phyloP scores from a whole-genome alignment of 2,888 invertebrate species.

The Drosophila mimica region DNA sequence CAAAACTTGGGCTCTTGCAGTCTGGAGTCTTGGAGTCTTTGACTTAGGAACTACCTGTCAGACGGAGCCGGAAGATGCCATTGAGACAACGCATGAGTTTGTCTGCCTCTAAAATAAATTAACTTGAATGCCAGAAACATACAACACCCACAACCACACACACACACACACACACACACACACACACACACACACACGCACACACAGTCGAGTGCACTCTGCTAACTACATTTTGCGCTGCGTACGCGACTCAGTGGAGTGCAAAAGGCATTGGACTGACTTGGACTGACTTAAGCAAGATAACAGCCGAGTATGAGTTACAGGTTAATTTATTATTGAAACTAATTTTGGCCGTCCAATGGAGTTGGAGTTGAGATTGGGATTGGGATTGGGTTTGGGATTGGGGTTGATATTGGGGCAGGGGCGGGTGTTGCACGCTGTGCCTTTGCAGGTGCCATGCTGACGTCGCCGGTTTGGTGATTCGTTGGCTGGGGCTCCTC shows the following conservation, averaged over 20 bases:
- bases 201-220: conserved; percentile 47
- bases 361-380: conserved; percentile 1
- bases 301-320: conserved; percentile 65
- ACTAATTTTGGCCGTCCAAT: conserved; percentile 67
- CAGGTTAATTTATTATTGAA: conserved; percentile 78
- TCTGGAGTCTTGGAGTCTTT: neutral
- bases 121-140: conserved; percentile 56
- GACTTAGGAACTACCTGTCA: conserved; percentile 31
- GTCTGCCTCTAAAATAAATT: conserved; percentile 57
- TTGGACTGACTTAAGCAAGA: conserved; percentile 63
- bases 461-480: conserved; percentile 51
- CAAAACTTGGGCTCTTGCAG: conserved; percentile 22
- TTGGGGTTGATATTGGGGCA: neutral
- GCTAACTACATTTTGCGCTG: conserved; percentile 53
- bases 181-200: conserved; percentile 12
- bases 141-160: conserved; percentile 7
- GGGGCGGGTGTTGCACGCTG: neutral
- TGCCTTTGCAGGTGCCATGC: conserved; percentile 51
- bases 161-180: conserved; percentile 10
- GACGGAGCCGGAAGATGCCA: conserved; percentile 44
- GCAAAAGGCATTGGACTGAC: conserved; percentile 63
- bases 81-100: conserved; percentile 54
- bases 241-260: conserved; percentile 60
- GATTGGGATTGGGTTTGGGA: neutral
- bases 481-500: conserved; percentile 1